A percentile compares a stretch with the other conserved stretches of the same genome.
phyloP scores from a whole-genome alignment of 2,113 vertebrate species.

The Burhinus oedicnemus region DNA sequence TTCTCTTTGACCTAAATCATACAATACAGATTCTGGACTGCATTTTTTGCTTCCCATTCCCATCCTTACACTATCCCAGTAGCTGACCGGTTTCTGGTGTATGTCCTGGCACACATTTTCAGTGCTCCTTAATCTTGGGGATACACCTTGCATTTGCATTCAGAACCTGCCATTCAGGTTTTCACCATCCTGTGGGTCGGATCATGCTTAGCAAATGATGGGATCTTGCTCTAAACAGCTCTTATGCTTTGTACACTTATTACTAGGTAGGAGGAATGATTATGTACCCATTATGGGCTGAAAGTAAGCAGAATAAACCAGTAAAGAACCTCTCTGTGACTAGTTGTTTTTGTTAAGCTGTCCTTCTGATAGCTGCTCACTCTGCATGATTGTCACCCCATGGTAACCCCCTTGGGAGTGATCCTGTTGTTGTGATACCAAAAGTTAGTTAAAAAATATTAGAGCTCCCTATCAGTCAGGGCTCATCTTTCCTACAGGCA shows the following conservation, averaged over 20 bases:
- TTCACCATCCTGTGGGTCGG: background rate
- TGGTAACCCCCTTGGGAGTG: background rate
- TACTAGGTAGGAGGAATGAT: background rate
- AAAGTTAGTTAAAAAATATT: background rate
- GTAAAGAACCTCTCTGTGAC: background rate
- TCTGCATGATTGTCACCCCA: background rate
- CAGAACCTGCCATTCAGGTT: background rate
- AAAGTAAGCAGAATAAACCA: background rate
- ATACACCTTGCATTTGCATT: background rate
- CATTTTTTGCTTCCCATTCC: background rate
- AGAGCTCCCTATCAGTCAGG: background rate
- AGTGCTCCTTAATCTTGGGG: background rate
- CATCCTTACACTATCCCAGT: background rate
- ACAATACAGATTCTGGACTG: background rate
- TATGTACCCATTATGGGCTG: background rate
- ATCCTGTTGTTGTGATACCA: background rate
- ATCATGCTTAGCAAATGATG: background rate
- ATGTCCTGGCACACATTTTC: background rate
- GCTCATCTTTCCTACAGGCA: background rate
- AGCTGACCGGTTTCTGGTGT: background rate
- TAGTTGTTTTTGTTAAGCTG: background rate
- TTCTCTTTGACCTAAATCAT: background rate
- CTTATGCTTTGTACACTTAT: background rate
- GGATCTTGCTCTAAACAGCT: background rate
- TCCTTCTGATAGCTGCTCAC: background rate